Conservation (phyloP, 2,113 vertebrate species). For the Elaphurus davidianus region DNA sequence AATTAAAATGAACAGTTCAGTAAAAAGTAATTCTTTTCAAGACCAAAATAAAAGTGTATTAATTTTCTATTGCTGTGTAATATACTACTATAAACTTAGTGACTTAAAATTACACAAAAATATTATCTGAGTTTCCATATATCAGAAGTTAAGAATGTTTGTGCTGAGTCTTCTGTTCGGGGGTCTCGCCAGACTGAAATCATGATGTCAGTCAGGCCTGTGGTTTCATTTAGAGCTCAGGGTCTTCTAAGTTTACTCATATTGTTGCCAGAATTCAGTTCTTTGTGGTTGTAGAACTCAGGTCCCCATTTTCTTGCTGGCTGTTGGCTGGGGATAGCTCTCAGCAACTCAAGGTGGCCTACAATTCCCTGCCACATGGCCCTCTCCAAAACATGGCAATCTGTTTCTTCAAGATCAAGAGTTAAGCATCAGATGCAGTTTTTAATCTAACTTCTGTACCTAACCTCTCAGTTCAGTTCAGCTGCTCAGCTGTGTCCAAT, state of each 20-base stretch:
- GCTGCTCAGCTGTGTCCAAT: neutral
- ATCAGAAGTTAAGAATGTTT: neutral
- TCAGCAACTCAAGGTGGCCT: neutral
- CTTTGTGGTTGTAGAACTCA: neutral
- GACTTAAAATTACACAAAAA: neutral
- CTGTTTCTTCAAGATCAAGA: neutral
- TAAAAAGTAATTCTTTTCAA: slow-evolving; percentile 31
- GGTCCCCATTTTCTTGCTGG: neutral
- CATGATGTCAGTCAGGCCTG: neutral
- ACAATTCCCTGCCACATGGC: neutral
- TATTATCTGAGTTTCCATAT: neutral
- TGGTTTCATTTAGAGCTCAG: neutral
- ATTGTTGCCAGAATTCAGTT: neutral
- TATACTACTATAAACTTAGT: neutral
- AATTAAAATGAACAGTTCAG: neutral
- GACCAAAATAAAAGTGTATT: neutral
- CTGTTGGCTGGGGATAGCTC: neutral
- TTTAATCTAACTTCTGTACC: neutral
- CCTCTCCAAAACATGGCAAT: neutral
- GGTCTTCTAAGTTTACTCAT: neutral
- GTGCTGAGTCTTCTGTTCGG: neutral
- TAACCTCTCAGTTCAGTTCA: neutral
- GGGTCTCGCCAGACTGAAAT: neutral
- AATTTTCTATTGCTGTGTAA: neutral
- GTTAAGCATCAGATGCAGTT: neutral